Conservation (phyloP, 2,113 vertebrate species). For the Mormyrus lacerda region DNA sequence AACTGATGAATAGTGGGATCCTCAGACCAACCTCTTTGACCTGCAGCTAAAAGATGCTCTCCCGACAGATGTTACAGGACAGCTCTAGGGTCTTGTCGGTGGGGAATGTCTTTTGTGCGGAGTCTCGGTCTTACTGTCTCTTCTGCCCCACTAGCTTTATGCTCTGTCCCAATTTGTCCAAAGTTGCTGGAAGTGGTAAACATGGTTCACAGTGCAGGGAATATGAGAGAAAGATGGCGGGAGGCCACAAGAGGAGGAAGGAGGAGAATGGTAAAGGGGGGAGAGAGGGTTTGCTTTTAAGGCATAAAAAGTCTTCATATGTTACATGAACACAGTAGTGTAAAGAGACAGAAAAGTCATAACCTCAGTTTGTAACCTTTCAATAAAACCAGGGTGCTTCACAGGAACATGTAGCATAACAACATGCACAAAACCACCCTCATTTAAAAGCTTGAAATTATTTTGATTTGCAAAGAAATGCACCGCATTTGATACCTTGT, state of each 20-base stretch:
- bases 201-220: background rate
- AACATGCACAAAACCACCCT: slow-evolving; percentile 6
- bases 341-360: background rate
- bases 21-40: background rate
- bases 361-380: background rate
- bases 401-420: background rate
- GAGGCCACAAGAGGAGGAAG: background rate
- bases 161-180: slow-evolving; percentile 40
- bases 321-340: background rate
- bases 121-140: slow-evolving; percentile 31
- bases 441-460: background rate
- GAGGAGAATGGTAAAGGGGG: background rate
- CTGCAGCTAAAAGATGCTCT: slow-evolving; percentile 18
- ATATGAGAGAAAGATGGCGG: slow-evolving; percentile 41
- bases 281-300: background rate
- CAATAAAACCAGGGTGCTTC: background rate
- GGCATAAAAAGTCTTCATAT: background rate
- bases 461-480: background rate
- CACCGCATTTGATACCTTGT: background rate
- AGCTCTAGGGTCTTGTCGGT: slow-evolving; percentile 30
- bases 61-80: slow-evolving; percentile 54
- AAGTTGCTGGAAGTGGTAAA: slow-evolving; percentile 35
- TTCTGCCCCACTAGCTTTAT: slow-evolving; percentile 40
- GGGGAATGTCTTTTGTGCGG: slow-evolving; percentile 23
- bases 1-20: background rate